Evolutionary conservation across 2,113 vertebrate genomes (phyloP).

Genomic region (Charadrius vociferus): DNA sequence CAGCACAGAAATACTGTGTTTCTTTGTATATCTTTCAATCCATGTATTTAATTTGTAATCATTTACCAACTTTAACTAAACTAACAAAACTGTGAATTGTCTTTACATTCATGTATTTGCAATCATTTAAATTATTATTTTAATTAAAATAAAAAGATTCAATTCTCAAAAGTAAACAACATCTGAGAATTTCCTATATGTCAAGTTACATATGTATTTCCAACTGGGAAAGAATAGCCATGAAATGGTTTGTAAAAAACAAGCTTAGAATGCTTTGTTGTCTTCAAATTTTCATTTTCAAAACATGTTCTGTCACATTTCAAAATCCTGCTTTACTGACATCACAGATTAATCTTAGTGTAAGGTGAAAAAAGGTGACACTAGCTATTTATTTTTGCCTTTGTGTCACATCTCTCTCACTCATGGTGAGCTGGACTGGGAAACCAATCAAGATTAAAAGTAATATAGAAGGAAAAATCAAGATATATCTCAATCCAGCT

Average conservation of each 20-base stretch:
- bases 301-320: background rate
- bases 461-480: background rate
- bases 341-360: background rate
- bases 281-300: background rate
- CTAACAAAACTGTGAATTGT: background rate
- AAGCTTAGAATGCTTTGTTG: background rate
- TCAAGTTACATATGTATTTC: background rate
- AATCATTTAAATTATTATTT: background rate
- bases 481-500: background rate
- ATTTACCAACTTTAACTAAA: background rate
- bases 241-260: background rate
- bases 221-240: background rate
- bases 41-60: background rate
- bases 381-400: background rate
- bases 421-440: background rate
- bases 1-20: background rate
- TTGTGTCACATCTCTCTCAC: background rate
- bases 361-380: background rate
- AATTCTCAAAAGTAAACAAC: background rate
- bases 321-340: background rate
- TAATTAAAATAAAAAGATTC: background rate
- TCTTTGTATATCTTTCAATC: background rate
- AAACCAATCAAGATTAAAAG: background rate
- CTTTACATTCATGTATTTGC: background rate
- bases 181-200: background rate